These are phyloP conservation scores for Acronicta alni DNA, from an alignment of 2,888 invertebrate species.

Conservation along the genomic window DNA sequence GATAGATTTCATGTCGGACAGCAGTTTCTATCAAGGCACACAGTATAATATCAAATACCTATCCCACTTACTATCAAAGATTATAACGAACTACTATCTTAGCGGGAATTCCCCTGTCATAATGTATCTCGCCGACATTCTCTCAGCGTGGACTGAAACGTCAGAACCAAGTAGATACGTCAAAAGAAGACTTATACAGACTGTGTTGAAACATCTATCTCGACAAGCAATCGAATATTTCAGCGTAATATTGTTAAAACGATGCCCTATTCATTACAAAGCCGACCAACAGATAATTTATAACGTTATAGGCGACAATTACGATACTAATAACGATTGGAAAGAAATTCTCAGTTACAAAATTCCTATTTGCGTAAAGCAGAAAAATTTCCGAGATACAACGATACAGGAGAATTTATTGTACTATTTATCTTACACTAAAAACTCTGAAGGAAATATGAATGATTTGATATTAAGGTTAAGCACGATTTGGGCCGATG, in stretches of 20 bases:
- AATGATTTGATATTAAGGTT: conserved; percentile 87
- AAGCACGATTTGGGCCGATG: conserved; percentile 91
- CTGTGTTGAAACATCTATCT: conserved; percentile 88
- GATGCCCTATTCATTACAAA: conserved; percentile 81
- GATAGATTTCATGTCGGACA: conserved; percentile 90
- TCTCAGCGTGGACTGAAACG: conserved; percentile 85
- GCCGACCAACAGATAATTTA: conserved; percentile 78
- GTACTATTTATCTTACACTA: conserved; percentile 87
- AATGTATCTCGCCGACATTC: conserved; percentile 85
- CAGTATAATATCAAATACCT: conserved; percentile 80
- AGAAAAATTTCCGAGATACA: conserved; percentile 89
- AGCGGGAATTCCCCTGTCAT: conserved; percentile 82
- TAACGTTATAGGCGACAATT: conserved; percentile 85
- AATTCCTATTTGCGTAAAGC: conserved; percentile 78
- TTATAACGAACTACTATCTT: conserved; percentile 88
- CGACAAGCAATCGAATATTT: conserved; percentile 90
- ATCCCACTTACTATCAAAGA: conserved; percentile 90
- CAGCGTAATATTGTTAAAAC: conserved; percentile 88
- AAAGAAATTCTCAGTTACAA: conserved; percentile 88
- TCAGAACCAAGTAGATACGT: conserved; percentile 72
- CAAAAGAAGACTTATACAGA: conserved; percentile 82
- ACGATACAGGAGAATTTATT: conserved; percentile 90
- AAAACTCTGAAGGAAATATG: conserved; percentile 67
- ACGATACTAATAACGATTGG: conserved; percentile 90
- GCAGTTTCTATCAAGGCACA: conserved; percentile 67